phyloP scores from a whole-genome alignment of 1,140 invertebrate genomes.

The Drosophila sucinea region DNA sequence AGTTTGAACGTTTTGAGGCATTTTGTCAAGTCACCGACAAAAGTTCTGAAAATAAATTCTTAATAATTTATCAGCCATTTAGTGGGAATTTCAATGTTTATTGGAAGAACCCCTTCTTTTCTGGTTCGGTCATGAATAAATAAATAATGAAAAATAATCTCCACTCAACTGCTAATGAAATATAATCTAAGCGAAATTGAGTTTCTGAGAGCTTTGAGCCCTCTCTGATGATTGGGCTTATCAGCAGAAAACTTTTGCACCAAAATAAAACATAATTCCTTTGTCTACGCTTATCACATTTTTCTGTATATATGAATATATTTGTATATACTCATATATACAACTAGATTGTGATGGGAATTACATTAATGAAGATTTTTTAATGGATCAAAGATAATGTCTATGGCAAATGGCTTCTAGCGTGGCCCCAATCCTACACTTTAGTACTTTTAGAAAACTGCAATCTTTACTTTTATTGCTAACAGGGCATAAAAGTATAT shows the following conservation, averaged over 20 bases:
- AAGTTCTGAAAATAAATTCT: slow-evolving; percentile 17
- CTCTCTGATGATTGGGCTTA: slow-evolving; percentile 3
- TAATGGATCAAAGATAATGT: slow-evolving; percentile 4
- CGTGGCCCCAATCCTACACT: no score
- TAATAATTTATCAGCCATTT: slow-evolving; percentile 46
- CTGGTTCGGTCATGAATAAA: slow-evolving; percentile 2
- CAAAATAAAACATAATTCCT: slow-evolving; percentile 43
- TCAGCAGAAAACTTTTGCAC: slow-evolving; percentile 38
- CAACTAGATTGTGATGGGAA: background rate
- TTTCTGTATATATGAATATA: background rate
- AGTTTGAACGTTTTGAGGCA: background rate
- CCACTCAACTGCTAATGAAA: slow-evolving; percentile 13
- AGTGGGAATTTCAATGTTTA: slow-evolving; percentile 45
- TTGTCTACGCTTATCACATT: slow-evolving; percentile 40
- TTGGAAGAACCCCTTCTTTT: slow-evolving; percentile 40
- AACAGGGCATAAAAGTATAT: no score
- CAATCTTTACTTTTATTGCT: no score
- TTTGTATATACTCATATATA: background rate
- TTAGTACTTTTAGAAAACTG: no score
- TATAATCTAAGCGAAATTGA: slow-evolving; percentile 28
- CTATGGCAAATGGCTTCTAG: no score
- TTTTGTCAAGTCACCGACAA: background rate
- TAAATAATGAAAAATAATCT: slow-evolving; percentile 28
- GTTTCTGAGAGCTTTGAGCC: slow-evolving; percentile 11
- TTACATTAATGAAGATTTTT: slow-evolving; percentile 6